Percentiles rank a stretch among this genome's conserved stretches.
Conservation (phyloP, 2,888 invertebrate species). For the Atethmia centrago region DNA sequence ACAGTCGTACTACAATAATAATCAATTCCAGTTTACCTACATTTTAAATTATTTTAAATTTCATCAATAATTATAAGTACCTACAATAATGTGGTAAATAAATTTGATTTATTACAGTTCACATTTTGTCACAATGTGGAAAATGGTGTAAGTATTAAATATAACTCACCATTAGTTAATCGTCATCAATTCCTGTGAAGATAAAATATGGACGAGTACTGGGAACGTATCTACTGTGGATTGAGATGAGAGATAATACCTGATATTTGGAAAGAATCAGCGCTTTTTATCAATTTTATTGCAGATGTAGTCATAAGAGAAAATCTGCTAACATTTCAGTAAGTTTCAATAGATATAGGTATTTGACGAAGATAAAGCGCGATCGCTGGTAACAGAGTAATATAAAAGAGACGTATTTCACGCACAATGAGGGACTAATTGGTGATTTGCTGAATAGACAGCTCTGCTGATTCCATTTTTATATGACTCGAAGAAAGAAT, state of each 20-base stretch:
- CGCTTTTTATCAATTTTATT: conserved; percentile 45
- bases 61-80: conserved; percentile 28
- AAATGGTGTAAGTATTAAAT: conserved; percentile 78
- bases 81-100: conserved; percentile 27
- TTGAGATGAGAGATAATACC: conserved; percentile 27
- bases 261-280: conserved; percentile 27
- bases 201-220: conserved; percentile 87
- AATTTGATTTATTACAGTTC: conserved; percentile 63
- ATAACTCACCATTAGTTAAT: conserved; percentile 80
- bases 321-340: conserved; percentile 37
- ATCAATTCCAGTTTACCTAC: conserved; percentile 64
- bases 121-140: conserved; percentile 90
- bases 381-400: conserved; percentile 55
- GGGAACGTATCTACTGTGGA: conserved; percentile 34
- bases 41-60: conserved; percentile 38
- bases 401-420: conserved; percentile 57
- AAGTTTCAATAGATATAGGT: conserved; percentile 20
- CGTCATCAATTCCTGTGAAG: conserved; percentile 89
- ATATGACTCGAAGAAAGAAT: conserved; percentile 11
- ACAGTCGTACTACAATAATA: conserved; percentile 37
- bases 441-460: conserved; percentile 52
- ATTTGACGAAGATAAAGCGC: conserved; percentile 35
- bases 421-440: conserved; percentile 50
- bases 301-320: conserved; percentile 44
- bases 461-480: conserved; percentile 31